Evolutionary conservation across 1,140 invertebrate species (phyloP).

Genomic region (Drosophila nannoptera): DNA sequence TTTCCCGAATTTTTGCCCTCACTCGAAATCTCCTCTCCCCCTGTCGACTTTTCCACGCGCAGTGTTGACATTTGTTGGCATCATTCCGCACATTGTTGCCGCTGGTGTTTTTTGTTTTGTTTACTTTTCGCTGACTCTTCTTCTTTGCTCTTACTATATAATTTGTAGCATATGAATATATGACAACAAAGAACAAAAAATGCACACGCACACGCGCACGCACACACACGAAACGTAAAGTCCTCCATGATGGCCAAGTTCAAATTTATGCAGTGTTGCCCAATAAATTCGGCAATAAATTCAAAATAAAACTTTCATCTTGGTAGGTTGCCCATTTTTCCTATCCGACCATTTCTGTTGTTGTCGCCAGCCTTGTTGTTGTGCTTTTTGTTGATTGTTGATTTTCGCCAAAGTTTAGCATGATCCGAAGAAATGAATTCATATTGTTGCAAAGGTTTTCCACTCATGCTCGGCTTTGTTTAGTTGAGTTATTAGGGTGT

Average conservation of each 20-base stretch:
- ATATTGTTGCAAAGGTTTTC: conserved; percentile 22
- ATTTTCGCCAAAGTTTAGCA: conserved; percentile 31
- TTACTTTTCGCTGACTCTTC: conserved; percentile 69
- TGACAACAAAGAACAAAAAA: conserved; percentile 36
- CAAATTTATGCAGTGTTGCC: conserved; percentile 77
- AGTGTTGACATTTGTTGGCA: conserved; percentile 76
- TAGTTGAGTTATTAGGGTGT: conserved; percentile 15
- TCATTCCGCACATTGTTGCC: conserved; percentile 76
- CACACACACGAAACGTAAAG: conserved; percentile 43
- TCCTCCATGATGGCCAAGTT: conserved; percentile 63
- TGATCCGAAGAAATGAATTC: conserved; percentile 34
- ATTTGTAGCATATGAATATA: conserved; percentile 78
- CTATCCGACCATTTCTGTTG: conserved; percentile 11
- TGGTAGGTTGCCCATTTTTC: conserved; percentile 48
- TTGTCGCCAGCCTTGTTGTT: conserved; percentile 10
- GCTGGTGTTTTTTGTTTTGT: conserved; percentile 72
- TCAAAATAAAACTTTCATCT: conserved; percentile 77
- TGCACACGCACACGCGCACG: conserved; percentile 19
- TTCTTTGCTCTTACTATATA: conserved; percentile 77
- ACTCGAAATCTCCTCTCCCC: background rate
- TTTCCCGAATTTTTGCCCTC: conserved; percentile 29
- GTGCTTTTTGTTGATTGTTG: conserved; percentile 23
- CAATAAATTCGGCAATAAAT: conserved; percentile 77
- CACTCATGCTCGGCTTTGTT: conserved; percentile 2
- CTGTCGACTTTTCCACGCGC: conserved; percentile 21